phyloP scores from a whole-genome alignment of 2,113 vertebrate genomes.

The Chunga burmeisteri region DNA sequence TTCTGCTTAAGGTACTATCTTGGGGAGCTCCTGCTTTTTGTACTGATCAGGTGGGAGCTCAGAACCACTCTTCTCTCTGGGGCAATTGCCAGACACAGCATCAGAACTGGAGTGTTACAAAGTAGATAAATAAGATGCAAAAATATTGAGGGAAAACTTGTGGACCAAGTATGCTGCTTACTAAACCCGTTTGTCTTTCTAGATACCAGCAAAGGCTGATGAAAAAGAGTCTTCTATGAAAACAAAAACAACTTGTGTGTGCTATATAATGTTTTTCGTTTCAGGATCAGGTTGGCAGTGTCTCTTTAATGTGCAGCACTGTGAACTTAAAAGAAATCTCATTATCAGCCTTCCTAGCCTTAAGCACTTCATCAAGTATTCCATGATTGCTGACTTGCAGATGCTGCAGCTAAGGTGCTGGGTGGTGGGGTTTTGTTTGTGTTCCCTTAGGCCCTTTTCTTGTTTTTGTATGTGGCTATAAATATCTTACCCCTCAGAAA shows the following conservation, averaged over 20 bases:
- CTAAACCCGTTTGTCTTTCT: neutral
- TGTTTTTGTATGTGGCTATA: conserved; percentile 11
- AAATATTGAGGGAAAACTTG: neutral
- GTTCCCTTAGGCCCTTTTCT: conserved; percentile 10
- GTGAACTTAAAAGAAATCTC: conserved; percentile 51
- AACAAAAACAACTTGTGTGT: neutral
- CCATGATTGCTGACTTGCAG: conserved; percentile 19
- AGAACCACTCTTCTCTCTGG: neutral
- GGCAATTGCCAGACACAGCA: neutral
- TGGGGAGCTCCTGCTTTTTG: neutral
- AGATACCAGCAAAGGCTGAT: neutral
- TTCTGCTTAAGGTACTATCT: neutral
- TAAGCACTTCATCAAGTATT: conserved; percentile 54
- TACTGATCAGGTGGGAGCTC: neutral
- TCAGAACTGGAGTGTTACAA: neutral
- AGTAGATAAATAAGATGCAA: neutral
- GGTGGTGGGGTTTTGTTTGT: conserved; percentile 1
- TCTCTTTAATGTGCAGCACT: conserved; percentile 47
- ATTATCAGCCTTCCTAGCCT: conserved; percentile 57
- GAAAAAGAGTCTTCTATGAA: neutral
- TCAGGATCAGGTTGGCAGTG: neutral
- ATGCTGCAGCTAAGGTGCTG: conserved; percentile 35
- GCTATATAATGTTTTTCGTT: neutral
- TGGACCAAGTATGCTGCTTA: neutral
- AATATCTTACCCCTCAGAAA: conserved; percentile 35